These are phyloP conservation scores for Drosophila triauraria DNA, from an alignment of 1,140 invertebrate genomes.

Conservation along the genomic window DNA sequence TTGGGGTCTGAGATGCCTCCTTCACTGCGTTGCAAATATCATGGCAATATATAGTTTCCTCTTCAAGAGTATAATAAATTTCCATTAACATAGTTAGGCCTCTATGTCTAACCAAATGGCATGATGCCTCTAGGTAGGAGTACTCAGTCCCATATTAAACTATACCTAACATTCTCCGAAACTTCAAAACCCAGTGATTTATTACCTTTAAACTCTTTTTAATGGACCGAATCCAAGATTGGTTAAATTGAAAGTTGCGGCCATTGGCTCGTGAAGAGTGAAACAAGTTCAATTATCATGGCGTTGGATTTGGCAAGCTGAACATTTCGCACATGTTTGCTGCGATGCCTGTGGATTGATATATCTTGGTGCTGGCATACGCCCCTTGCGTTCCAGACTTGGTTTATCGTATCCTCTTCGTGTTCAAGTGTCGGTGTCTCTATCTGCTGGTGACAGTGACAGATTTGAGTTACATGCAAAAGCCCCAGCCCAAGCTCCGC, in stretches of 20 bases:
- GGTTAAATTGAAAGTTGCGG: neutral
- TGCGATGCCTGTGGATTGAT: constrained; percentile 20
- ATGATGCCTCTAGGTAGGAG: neutral
- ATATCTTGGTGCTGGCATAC: constrained; percentile 20
- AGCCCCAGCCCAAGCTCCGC: neutral
- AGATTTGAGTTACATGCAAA: constrained; percentile 39
- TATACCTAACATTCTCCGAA: neutral
- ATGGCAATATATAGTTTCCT: too few species aligned
- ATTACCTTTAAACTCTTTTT: neutral
- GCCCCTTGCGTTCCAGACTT: constrained; percentile 13
- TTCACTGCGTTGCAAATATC: too few species aligned
- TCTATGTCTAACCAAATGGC: neutral
- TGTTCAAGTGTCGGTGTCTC: constrained; percentile 16
- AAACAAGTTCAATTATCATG: constrained; percentile 34
- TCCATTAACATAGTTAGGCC: too few species aligned
- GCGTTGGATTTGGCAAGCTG: constrained; percentile 13
- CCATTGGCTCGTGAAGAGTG: neutral
- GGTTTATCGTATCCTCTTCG: neutral
- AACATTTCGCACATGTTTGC: constrained; percentile 25
- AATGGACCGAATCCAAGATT: neutral
- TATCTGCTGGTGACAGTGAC: constrained; percentile 37
- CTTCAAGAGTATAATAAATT: too few species aligned
- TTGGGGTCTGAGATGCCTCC: too few species aligned
- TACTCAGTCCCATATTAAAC: too few species aligned
- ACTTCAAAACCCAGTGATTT: neutral